Conservation (phyloP, 1,140 invertebrate genomes). For the Tetraneura akinire region DNA sequence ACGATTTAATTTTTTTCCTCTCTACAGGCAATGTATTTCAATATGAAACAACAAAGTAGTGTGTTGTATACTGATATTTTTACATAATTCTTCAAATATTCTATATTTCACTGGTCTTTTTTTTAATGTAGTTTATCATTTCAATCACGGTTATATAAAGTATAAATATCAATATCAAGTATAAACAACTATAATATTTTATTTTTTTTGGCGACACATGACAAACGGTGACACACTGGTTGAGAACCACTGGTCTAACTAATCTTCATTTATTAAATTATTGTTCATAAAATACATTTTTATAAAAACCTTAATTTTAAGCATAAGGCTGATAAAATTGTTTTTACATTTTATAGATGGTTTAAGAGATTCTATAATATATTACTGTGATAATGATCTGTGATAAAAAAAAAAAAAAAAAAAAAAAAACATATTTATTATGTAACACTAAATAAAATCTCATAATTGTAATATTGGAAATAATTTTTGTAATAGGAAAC, state of each 20-base stretch:
- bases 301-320: neutral
- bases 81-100: slow-evolving; percentile 4
- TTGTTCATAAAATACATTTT: slow-evolving; percentile 9
- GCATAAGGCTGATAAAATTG: slow-evolving; percentile 22
- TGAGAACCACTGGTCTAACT: too few species aligned
- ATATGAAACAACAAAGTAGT: neutral
- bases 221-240: too few species aligned
- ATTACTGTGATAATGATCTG: slow-evolving; percentile 47
- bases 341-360: slow-evolving; percentile 20
- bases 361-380: neutral
- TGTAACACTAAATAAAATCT: slow-evolving; percentile 30
- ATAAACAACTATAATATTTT: too few species aligned
- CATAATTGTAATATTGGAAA: slow-evolving; percentile 25
- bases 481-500: slow-evolving; percentile 21
- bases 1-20: neutral
- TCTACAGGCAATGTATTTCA: neutral
- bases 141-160: neutral
- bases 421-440: slow-evolving; percentile 24
- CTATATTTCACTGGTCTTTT: neutral
- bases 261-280: slow-evolving; percentile 3
- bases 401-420: slow-evolving; percentile 31
- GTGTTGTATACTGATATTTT: neutral
- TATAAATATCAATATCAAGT: too few species aligned
- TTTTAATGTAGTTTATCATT: slow-evolving; percentile 1
- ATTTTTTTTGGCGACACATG: too few species aligned